Evolutionary conservation across 2,113 vertebrate genomes (phyloP), one percentile per base, ranked within the genome.

Genomic region (Lophius piscatorius): DNA sequence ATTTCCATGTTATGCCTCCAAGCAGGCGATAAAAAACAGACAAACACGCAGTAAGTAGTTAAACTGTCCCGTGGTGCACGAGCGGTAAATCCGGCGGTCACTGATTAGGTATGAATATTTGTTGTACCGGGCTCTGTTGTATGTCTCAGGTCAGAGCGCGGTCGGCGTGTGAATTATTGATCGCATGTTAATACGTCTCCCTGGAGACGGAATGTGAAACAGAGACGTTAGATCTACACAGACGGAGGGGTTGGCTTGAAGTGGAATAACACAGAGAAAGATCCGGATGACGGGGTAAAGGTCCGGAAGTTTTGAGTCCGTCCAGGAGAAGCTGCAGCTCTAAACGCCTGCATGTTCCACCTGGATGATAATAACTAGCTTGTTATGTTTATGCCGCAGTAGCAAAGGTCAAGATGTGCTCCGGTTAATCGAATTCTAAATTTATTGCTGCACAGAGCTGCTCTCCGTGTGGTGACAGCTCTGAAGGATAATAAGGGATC

Each of bases 121-220:
- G 50, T 41, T 55, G 44, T 50, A 23, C 54, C 35, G 60, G 58
- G 33, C 24, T 67, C 35, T 34, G 24, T 39, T 79, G 61, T 38
- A 70, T 69, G 63, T 72, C 62, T 52, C 75, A 58, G 33, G 23
- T 10, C 48, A 52, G 17, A 28, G 39, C 55, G 10, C 36, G 48
- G 55, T 65, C 42, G 24, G 45, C 20, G 40, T 63, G 68, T 88
- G 62, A 87, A 89, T 85, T 80, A 90, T 89, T 87, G 82, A 89
- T 86, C 56, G 76, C 84, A 84, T 75, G 74, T 82, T 82, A 80
- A 87, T 84, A 75, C 52, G 62, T 40, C 63, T 73, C 73, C 69
- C 63, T 3, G 26, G 74, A 73, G 59, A 81, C 29, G 1, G 22
- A 45, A 55, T 45, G 45, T 7, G 51, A 68, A 58, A 54, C 46